Evolutionary conservation across 2,797 vertebrate species (phyloP), one percentile per base, ranked within the genome.

Genomic region (Peromyscus attwateri): DNA sequence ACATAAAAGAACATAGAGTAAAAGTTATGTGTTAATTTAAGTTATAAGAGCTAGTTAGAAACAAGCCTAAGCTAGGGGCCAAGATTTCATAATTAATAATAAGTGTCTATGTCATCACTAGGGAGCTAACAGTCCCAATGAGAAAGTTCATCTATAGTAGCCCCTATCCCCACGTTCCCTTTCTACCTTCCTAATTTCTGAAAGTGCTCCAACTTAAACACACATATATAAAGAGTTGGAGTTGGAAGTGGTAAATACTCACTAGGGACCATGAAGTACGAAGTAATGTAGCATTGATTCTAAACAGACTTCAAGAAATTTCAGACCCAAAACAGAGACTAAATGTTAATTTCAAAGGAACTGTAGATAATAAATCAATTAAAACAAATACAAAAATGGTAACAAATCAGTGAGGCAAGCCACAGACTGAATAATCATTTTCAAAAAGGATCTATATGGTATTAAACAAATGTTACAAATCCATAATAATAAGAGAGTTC

Each of bases 321-420:
- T 52, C 21, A 85, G 52, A 84, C 2, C 68, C 57, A 68, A 12
- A 75, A 11, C 4, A 85, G 64, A 49, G 27, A 68, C 25, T 89
- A 85, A 84, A 80, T 75, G 46, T 75, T 85, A 90, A 70, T 77
- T 52, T 34, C 60, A 95, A 89, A 57, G 55, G 13, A 64, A 73
- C 23, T n/a, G 57, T 12, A 80, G 6, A 2, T 84, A 92, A 81
- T 29, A 49, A 92, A 19, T 12, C 37, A 87, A 93, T 29, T 87
- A 10, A 90, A 85, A 79, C 27, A 57, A 14, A 64, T 79, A 46
- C 6, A 13, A 77, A 96, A 84, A 75, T 77, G 55, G 89, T 21
- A 27, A 68, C 68, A 66, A 89, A 95, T 87, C 29, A 10, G 2
- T 49, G 94, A 94, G 29, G 73, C 7, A 84, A 94, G 27, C 8